Evolutionary conservation across 2,113 vertebrate species (phyloP).

Genomic region (Motacilla alba): DNA sequence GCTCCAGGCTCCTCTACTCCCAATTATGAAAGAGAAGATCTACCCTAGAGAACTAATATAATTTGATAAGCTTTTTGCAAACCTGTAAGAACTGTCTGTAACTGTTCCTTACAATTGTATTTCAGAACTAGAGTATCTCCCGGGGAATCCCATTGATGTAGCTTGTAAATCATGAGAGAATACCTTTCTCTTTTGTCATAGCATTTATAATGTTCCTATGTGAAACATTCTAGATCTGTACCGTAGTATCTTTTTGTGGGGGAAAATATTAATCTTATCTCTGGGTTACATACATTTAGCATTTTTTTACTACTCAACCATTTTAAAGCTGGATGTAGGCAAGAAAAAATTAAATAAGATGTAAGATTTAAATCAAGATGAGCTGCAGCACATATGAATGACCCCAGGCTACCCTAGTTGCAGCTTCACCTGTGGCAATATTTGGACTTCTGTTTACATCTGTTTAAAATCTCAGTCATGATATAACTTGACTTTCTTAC

Average conservation of each 20-base stretch:
- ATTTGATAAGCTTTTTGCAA: neutral
- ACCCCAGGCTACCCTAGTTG: neutral
- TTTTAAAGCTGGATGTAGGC: neutral
- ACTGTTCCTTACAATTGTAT: neutral
- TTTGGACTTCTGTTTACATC: neutral
- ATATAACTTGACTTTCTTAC: neutral
- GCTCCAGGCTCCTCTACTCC: neutral
- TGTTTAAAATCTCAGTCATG: neutral
- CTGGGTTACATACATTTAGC: neutral
- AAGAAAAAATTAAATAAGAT: neutral
- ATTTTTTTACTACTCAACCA: neutral
- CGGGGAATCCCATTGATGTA: neutral
- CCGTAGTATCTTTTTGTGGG: neutral
- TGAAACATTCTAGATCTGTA: neutral
- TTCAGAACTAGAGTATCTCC: neutral
- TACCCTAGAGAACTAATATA: neutral
- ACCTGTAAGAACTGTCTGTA: neutral
- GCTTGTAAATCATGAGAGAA: neutral
- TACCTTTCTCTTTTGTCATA: neutral
- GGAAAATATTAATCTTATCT: neutral
- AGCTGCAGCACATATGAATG: neutral
- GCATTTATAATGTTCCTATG: neutral
- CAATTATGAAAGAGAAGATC: neutral
- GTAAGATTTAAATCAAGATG: neutral
- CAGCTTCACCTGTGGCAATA: neutral